A percentile compares a stretch with the other conserved stretches of the same genome.
phyloP scores from a whole-genome alignment of 1,140 invertebrate species.

The Rhizoglyphus robini region DNA sequence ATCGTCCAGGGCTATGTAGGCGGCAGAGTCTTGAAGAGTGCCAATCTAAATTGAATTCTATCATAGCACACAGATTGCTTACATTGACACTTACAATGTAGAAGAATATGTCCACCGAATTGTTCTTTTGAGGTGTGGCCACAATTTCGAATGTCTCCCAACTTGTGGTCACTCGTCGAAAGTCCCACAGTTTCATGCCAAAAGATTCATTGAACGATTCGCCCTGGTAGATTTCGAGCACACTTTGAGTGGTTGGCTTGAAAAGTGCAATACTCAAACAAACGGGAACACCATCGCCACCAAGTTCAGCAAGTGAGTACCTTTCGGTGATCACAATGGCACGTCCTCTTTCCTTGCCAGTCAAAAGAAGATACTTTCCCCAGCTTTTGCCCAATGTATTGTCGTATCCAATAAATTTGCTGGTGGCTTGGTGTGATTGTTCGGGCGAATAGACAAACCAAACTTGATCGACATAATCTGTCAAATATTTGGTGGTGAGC shows the following conservation, averaged over 20 bases:
- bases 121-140: background rate
- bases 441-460: background rate
- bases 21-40: background rate
- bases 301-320: background rate
- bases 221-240: constrained; percentile 6
- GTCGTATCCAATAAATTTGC: background rate
- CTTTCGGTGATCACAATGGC: background rate
- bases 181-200: constrained; percentile 1
- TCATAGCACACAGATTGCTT: no score
- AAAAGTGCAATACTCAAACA: background rate
- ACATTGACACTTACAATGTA: no score
- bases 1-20: background rate
- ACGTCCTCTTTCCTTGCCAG: no score
- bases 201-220: background rate
- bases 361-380: background rate
- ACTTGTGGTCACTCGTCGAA: background rate
- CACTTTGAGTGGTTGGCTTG: background rate
- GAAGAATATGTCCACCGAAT: constrained; percentile 25
- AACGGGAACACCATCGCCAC: background rate
- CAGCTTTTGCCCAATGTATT: background rate
- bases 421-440: background rate
- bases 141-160: constrained; percentile 17
- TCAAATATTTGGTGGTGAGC: background rate
- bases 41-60: no score
- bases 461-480: background rate